Percentiles rank a stretch among this genome's conserved stretches.
Conservation (phyloP, 2,113 vertebrate species). For the Corythaeola cristata region DNA sequence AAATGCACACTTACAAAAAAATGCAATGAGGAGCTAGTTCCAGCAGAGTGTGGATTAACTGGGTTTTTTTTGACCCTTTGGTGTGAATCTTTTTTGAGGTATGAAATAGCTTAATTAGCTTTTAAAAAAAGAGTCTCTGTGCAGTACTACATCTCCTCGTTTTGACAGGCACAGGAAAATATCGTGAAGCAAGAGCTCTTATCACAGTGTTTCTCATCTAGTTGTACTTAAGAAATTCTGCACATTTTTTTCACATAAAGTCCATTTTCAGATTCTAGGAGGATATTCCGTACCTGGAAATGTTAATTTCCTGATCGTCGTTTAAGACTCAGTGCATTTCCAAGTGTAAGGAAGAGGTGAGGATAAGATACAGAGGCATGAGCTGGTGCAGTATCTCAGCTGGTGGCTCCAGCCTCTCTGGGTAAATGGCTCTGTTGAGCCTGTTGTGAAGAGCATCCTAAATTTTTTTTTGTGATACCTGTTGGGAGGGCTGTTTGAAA, state of each 20-base stretch:
- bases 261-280: neutral
- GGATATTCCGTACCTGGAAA: neutral
- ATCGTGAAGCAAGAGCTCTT: neutral
- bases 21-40: neutral
- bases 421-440: neutral
- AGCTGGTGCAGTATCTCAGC: neutral
- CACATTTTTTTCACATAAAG: neutral
- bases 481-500: neutral
- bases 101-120: constrained; percentile 5
- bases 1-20: neutral
- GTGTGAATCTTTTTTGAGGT: neutral
- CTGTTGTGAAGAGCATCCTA: neutral
- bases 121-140: neutral
- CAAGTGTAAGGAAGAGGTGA: neutral
- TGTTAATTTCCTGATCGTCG: constrained; percentile 1
- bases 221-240: neutral
- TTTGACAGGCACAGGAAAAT: neutral
- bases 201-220: neutral
- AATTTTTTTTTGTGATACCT: neutral
- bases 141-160: neutral
- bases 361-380: neutral
- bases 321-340: neutral
- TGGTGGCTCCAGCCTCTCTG: neutral
- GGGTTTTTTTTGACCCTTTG: rapidly evolving
- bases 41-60: neutral